phyloP scores from a whole-genome alignment of 2,797 vertebrate species.

The Labeo calbasu region DNA sequence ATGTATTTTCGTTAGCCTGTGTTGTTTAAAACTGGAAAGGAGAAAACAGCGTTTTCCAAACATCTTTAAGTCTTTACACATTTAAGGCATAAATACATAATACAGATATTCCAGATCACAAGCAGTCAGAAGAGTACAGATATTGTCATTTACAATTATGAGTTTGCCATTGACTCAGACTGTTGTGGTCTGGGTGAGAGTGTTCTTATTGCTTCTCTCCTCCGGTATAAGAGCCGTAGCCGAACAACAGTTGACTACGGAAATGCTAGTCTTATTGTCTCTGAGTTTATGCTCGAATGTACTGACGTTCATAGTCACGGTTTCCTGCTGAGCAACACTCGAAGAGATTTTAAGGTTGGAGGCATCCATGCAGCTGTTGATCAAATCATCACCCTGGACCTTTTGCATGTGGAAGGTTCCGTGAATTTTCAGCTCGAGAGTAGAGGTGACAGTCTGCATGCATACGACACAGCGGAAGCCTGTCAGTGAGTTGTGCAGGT shows the following conservation, averaged over 20 bases:
- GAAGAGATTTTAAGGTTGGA: slow-evolving; percentile 83
- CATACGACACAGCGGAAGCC: slow-evolving; percentile 99
- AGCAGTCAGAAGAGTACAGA: neutral
- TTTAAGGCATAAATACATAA: slow-evolving; percentile 10
- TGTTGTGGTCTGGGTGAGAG: slow-evolving; percentile 29
- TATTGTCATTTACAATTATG: neutral
- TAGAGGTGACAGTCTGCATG: slow-evolving; percentile 99
- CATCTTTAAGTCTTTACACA: slow-evolving; percentile 1
- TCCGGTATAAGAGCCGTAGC: slow-evolving; percentile 2
- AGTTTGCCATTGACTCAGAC: neutral
- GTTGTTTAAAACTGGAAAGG: neutral
- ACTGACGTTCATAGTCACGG: slow-evolving; percentile 76
- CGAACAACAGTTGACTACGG: slow-evolving; percentile 30
- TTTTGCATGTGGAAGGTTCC: slow-evolving; percentile 99
- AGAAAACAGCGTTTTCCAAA: slow-evolving; percentile 4
- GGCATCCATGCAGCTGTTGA: slow-evolving; percentile 78
- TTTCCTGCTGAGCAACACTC: slow-evolving; percentile 93
- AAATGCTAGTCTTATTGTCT: neutral
- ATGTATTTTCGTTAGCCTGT: no score
- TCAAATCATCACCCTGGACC: slow-evolving; percentile 84
- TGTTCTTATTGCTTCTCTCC: slow-evolving; percentile 28
- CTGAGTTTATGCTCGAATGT: slow-evolving; percentile 2
- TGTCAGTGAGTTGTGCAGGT: slow-evolving; percentile 96
- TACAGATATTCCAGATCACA: neutral
- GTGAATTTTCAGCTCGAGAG: slow-evolving; percentile 98